A percentile compares a stretch with the other conserved stretches of the same genome.
phyloP scores from a whole-genome alignment of 2,113 vertebrate genomes.

The Glaucidium brasilianum region DNA sequence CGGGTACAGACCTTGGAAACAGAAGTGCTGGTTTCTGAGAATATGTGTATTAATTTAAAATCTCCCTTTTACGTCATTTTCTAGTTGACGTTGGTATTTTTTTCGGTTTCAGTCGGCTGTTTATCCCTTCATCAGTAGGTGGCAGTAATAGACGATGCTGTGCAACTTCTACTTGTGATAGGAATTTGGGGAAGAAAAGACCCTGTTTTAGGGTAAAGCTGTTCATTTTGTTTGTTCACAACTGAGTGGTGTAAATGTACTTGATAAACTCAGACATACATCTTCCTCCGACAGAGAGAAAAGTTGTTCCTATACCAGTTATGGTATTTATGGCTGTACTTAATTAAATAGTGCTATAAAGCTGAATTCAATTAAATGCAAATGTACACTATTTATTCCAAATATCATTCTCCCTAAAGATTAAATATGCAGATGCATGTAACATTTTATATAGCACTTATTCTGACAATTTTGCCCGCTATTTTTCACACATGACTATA shows the following conservation, averaged over 20 bases:
- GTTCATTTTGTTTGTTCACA: neutral
- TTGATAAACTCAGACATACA: neutral
- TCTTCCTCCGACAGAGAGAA: neutral
- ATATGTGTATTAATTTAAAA: neutral
- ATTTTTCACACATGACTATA: neutral
- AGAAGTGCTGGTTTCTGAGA: neutral
- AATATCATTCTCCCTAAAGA: neutral
- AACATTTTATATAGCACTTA: neutral
- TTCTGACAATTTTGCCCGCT: neutral
- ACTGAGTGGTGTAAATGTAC: neutral
- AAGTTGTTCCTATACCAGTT: neutral
- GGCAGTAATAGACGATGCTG: conserved; percentile 46
- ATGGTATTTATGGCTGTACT: neutral
- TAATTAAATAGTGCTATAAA: neutral
- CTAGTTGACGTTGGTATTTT: neutral
- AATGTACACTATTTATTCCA: neutral
- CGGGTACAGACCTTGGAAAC: neutral
- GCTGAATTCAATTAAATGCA: neutral
- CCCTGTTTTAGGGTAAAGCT: neutral
- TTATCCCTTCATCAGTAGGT: conserved; percentile 39
- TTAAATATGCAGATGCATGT: neutral
- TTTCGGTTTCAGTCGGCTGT: neutral
- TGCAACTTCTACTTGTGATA: neutral
- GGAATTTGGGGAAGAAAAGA: neutral
- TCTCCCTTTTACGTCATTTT: neutral